Evolutionary conservation across 2,888 invertebrate species (phyloP).

Genomic region (Harpalus rufipes): DNA sequence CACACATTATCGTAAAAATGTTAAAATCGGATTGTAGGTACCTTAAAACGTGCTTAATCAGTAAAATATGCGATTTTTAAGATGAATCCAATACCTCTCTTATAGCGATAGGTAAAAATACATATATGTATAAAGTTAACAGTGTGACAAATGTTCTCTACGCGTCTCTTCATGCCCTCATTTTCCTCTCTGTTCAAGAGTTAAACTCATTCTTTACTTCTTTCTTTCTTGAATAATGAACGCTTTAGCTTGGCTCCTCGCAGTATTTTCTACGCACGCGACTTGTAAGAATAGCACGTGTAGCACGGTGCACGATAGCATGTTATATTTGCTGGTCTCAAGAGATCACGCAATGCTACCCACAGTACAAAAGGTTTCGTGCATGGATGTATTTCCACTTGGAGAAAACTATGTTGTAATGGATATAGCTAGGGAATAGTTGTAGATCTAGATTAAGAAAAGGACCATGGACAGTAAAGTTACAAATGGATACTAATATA

Average conservation of each 20-base stretch:
- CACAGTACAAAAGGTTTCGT: not conserved
- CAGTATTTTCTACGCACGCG: not conserved
- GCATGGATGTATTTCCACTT: not conserved
- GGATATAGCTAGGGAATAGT: not conserved
- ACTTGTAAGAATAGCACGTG: not conserved
- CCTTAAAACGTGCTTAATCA: too few relatives aligned
- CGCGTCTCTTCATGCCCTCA: not conserved
- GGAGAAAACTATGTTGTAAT: not conserved
- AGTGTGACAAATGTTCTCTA: not conserved
- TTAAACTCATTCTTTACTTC: not conserved
- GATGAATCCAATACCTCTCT: too few relatives aligned
- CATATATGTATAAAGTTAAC: too few relatives aligned
- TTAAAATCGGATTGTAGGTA: too few relatives aligned
- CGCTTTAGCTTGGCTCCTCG: not conserved
- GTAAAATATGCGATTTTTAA: too few relatives aligned
- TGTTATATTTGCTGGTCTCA: not conserved
- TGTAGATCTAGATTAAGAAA: not conserved
- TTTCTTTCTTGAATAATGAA: not conserved
- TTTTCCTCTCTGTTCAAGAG: not conserved
- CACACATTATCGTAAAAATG: too few relatives aligned
- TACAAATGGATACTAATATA: not conserved
- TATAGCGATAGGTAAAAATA: too few relatives aligned
- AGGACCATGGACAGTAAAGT: not conserved
- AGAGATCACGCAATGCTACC: not conserved
- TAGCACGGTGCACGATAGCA: not conserved